Percentiles rank a stretch among this genome's conserved stretches.
These are phyloP conservation scores for Nomada hirtipes DNA, from an alignment of 2,888 invertebrate species.

Conservation along the genomic window DNA sequence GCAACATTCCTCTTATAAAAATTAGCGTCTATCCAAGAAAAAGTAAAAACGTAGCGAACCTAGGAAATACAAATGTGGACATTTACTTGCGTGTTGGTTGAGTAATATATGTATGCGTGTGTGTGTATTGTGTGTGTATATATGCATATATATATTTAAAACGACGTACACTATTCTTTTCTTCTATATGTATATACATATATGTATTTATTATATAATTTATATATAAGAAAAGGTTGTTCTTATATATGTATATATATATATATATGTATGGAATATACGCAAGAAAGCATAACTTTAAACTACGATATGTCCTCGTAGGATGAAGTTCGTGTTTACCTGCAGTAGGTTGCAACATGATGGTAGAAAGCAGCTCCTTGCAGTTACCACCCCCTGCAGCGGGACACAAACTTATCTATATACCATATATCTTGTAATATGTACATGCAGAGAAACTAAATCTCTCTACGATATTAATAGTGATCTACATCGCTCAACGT, in stretches of 20 bases:
- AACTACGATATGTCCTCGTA: conserved; percentile 83
- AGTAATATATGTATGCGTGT: conserved; percentile 33
- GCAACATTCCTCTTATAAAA: conserved; percentile 81
- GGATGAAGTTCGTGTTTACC: conserved; percentile 84
- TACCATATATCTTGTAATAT: conserved; percentile 81
- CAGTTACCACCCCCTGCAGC: conserved; percentile 85
- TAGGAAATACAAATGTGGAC: conserved; percentile 63
- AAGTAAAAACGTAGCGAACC: conserved; percentile 75
- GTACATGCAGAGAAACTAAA: conserved; percentile 77
- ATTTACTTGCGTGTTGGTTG: conserved; percentile 60
- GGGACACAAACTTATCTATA: conserved; percentile 85
- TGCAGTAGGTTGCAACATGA: conserved; percentile 84
- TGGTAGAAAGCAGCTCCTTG: conserved; percentile 84
- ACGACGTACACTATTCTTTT: conserved; percentile 26
- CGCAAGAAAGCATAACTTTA: conserved; percentile 82
- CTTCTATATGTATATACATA: conserved; percentile 53
- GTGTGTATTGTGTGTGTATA: conserved; percentile 30
- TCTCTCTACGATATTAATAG: conserved; percentile 70
- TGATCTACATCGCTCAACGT: conserved; percentile 69
- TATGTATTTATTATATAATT: conserved; percentile 47
- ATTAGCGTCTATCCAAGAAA: conserved; percentile 80
- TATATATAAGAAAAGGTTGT: conserved; percentile 75
- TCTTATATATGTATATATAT: conserved; percentile 48
- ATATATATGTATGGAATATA: conserved; percentile 64
- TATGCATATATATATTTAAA: conserved; percentile 34